Evolutionary conservation across 2,888 invertebrate species (phyloP).

Genomic region (Phrixothrix hirtus): DNA sequence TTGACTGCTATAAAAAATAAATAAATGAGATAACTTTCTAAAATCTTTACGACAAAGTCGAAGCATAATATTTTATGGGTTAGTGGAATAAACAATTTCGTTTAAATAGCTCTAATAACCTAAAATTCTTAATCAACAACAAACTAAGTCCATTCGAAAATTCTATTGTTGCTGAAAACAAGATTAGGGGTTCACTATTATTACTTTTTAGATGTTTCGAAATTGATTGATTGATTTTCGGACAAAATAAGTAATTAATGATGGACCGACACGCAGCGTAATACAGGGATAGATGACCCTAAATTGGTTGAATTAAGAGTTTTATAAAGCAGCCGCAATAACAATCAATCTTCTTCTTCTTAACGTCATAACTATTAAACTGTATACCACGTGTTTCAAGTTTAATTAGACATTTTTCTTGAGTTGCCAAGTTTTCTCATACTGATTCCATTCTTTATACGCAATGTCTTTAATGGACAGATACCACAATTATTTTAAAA

Average conservation of each 20-base stretch:
- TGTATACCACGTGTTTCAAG: background rate
- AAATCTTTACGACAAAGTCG: no score
- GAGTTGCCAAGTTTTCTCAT: background rate
- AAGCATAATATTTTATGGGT: no score
- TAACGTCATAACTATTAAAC: background rate
- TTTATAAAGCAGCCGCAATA: constrained; percentile 3
- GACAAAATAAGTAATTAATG: constrained; percentile 28
- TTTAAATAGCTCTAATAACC: no score
- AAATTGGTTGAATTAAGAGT: constrained; percentile 20
- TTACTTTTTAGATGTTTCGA: constrained; percentile 37
- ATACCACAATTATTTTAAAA: background rate
- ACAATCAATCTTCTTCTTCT: constrained; percentile 16
- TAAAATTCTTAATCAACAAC: no score
- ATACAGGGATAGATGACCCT: constrained; percentile 18
- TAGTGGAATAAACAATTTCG: no score
- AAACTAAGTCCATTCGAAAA: no score
- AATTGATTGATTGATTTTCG: constrained; percentile 40
- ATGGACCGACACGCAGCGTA: constrained; percentile 17
- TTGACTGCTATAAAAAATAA: no score
- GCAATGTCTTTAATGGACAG: background rate
- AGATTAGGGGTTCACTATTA: constrained; percentile 42
- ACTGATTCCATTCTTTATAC: no score
- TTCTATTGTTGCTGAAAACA: constrained; percentile 23
- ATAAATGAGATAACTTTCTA: no score
- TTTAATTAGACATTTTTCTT: background rate